Evolutionary conservation across 2,113 vertebrate genomes (phyloP).

Genomic region (Ictalurus punctatus): DNA sequence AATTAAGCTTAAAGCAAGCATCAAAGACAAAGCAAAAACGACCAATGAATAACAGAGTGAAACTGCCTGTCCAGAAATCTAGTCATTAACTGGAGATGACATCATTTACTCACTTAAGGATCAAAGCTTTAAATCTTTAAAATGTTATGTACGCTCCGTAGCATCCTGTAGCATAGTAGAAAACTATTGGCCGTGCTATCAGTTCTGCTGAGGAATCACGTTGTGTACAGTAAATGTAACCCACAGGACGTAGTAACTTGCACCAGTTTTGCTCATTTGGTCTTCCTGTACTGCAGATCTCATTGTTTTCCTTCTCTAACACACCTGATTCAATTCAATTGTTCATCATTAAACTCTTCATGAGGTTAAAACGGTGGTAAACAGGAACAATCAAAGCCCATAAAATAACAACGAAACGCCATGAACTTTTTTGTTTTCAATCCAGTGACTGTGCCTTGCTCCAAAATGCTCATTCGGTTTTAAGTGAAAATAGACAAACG

Average conservation of each 20-base stretch:
- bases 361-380: not conserved
- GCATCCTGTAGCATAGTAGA: not conserved
- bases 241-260: not conserved
- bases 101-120: not conserved
- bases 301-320: not conserved
- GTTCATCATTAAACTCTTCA: not conserved
- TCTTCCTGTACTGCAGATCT: not conserved
- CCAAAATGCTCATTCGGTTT: not conserved
- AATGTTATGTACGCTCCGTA: not conserved
- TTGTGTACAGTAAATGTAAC: not conserved
- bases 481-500: not conserved
- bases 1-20: not conserved
- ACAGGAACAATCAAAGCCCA: too few species aligned
- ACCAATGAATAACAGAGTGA: not conserved
- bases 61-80: not conserved
- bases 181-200: not conserved
- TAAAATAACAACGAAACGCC: not conserved
- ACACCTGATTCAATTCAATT: not conserved
- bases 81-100: not conserved
- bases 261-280: not conserved
- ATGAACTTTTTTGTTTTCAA: not conserved
- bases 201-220: not conserved
- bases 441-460: not conserved
- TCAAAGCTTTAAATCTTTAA: not conserved
- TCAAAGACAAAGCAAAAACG: not conserved